Percentiles rank a stretch among this genome's conserved stretches.
phyloP scores from a whole-genome alignment of 2,113 vertebrate genomes.

The Ranitomeya variabilis region DNA sequence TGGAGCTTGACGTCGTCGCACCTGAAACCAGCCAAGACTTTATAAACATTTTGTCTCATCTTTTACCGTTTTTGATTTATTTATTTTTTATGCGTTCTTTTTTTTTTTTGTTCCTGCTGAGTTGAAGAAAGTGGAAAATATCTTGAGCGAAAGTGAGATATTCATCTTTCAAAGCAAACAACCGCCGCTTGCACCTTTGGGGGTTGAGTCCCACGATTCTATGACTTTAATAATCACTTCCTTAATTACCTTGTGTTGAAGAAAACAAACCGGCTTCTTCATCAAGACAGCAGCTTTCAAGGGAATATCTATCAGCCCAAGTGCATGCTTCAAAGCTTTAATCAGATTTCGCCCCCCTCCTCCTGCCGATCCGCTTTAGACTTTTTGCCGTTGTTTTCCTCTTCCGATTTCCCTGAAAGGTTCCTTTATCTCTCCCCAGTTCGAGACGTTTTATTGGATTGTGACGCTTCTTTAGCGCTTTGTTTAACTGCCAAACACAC shows the following conservation, averaged over 20 bases:
- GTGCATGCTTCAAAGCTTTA: conserved; percentile 36
- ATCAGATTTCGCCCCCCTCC: conserved; percentile 11
- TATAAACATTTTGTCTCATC: background rate
- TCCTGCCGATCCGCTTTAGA: conserved; percentile 12
- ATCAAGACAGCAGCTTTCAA: conserved; percentile 6
- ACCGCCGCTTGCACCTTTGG: background rate
- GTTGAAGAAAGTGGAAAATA: background rate
- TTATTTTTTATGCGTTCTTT: background rate
- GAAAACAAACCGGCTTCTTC: conserved; percentile 30
- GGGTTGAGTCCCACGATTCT: conserved; percentile 24
- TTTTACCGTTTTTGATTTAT: background rate
- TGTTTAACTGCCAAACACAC: conserved; percentile 34
- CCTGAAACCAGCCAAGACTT: background rate
- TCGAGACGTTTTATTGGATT: conserved; percentile 25
- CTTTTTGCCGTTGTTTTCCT: background rate
- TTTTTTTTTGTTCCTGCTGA: conserved; percentile 6
- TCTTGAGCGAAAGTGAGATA: conserved; percentile 1
- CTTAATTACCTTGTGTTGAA: conserved; percentile 42
- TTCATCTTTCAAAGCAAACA: conserved; percentile 29
- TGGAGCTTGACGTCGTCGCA: background rate
- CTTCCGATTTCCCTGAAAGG: conserved; percentile 37
- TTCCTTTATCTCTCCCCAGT: conserved; percentile 23
- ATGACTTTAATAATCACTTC: conserved; percentile 43
- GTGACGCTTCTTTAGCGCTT: conserved; percentile 33
- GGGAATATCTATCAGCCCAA: conserved; percentile 33